phyloP scores from a whole-genome alignment of 2,888 invertebrate genomes.

The Pristionchus arcanus region DNA sequence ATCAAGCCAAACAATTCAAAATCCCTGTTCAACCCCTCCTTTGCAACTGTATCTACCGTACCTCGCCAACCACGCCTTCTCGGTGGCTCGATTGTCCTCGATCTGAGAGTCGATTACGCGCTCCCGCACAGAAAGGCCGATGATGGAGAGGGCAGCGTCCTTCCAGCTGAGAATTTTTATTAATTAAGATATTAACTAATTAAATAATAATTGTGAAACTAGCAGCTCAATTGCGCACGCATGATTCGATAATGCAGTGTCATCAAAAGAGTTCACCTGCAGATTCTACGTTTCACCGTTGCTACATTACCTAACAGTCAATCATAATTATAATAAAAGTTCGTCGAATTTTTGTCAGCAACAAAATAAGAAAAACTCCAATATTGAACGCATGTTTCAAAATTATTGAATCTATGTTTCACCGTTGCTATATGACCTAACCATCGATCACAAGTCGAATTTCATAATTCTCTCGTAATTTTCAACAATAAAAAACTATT shows the following conservation, averaged over 20 bases:
- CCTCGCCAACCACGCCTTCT: conserved; percentile 92
- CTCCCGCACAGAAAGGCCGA: conserved; percentile 81
- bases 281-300: no score
- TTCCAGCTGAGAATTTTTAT: conserved; percentile 62
- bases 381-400: not conserved
- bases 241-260: no score
- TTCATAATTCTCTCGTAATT: no score
- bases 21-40: no score
- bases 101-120: conserved; percentile 94
- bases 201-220: not conserved
- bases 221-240: not conserved
- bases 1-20: no score
- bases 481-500: no score
- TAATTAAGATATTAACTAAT: not conserved
- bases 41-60: conserved; percentile 8
- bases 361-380: no score
- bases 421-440: not conserved
- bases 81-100: conserved; percentile 89
- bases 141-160: conserved; percentile 83
- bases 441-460: no score
- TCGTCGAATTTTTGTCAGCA: no score
- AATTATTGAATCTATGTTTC: not conserved
- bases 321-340: no score
- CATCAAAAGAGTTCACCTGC: no score
- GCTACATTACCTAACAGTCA: no score